Evolutionary conservation across 2,888 invertebrate genomes (phyloP), one percentile per base, ranked within the genome.

Genomic region (Teleogryllus oceanicus): DNA sequence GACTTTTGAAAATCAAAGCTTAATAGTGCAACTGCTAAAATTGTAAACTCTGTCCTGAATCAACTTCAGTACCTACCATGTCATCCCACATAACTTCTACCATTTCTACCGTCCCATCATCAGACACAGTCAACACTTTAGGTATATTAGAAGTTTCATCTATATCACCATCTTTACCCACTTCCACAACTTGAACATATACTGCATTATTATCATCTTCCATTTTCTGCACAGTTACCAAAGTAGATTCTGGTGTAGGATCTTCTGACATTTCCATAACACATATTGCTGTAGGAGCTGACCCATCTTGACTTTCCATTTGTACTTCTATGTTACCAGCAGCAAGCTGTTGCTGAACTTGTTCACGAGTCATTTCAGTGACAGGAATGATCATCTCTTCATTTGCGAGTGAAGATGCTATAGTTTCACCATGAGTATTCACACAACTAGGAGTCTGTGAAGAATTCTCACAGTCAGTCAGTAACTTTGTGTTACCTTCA

Each of bases 21-120:
- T 37, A 37, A 37, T 37, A 37, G 37, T 37, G 37, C 8, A 5
- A 37, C 37, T 37, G 37, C 37, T 62, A 77, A 49, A 77, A 77
- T 18, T 77, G 77, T 49, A 77, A 5, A n/a, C 11, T 50, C 49
- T 77, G 77, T 13, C 49, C 77, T n/a, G 77, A 77, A 49, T 49
- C 80, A 12, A 79, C 78, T 50, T 81, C 78, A 20, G 62, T 37
- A 20, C 79, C 24, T 13, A 78, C 79, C 75, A 80, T 78, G 3
- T 82, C 82, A 77, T 82, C 81, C 82, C 82, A 82, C 78, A 82
- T 78, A 16, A 82, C 84, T 81, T 86, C 86, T 5, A 86, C 84
- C 85, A 87, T 85, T 84, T 86, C 85, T 74, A 87, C 84, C 82
- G 84, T 85, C 24, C 87, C 87, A 82, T 87, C 87, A 62, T 86